Conservation (phyloP, 2,113 vertebrate genomes). For the Bucco capensis region DNA sequence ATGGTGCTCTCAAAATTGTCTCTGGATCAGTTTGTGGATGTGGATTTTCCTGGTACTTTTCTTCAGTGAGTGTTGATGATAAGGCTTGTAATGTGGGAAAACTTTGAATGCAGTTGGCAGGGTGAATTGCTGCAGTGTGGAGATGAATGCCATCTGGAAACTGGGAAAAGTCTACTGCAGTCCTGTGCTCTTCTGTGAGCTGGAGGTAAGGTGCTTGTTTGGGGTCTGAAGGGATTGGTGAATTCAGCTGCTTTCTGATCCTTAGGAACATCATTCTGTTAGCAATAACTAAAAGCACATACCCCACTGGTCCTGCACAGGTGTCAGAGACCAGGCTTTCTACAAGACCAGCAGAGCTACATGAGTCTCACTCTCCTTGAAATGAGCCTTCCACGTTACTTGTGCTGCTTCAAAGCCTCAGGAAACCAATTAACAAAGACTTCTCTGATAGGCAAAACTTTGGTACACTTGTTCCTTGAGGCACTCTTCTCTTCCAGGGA, state of each 20-base stretch:
- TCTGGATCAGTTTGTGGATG: not conserved
- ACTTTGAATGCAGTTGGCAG: constrained; percentile 56
- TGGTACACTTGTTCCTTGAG: not conserved
- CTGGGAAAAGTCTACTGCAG: constrained; percentile 68
- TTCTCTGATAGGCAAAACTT: not conserved
- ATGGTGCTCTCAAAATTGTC: not conserved
- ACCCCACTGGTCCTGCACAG: not conserved
- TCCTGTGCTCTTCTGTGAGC: constrained; percentile 71
- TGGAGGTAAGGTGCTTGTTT: constrained; percentile 66
- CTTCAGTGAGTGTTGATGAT: not conserved
- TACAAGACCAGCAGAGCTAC: not conserved
- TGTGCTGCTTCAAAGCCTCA: not conserved
- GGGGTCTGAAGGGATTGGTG: not conserved
- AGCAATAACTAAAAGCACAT: not conserved
- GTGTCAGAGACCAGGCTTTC: not conserved
- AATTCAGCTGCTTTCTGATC: not conserved
- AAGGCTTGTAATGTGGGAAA: not conserved
- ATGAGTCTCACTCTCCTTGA: not conserved
- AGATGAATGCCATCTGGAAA: constrained; percentile 28
- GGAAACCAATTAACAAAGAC: not conserved
- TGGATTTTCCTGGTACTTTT: not conserved
- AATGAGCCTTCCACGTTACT: not conserved
- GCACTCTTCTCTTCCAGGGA: not conserved
- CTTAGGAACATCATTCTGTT: not conserved
- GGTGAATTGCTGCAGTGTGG: constrained; percentile 59